A percentile compares a stretch with the other conserved stretches of the same genome.
phyloP scores from a whole-genome alignment of 2,797 vertebrate species.

The Gymnoscopelus microlampas region DNA sequence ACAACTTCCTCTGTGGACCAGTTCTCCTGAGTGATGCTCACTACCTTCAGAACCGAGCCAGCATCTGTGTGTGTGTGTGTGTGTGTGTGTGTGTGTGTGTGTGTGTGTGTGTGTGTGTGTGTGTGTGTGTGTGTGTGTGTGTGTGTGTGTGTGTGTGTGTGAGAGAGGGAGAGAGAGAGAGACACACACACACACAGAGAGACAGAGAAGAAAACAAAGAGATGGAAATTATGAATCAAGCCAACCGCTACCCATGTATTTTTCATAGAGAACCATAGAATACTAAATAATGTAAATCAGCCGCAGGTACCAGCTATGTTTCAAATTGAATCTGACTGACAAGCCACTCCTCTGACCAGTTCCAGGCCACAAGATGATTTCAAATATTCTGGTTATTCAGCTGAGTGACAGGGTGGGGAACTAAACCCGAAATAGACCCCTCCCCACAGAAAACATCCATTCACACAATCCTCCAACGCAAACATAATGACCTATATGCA shows the following conservation, averaged over 20 bases:
- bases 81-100: no score
- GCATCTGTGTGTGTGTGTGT: conserved; percentile 76
- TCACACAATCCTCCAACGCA: not conserved
- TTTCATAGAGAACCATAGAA: conserved; percentile 11
- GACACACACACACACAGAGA: not conserved
- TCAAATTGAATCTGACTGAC: not conserved
- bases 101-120: no score
- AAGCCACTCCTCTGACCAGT: not conserved
- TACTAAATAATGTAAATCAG: conserved; percentile 9
- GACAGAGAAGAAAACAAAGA: not conserved
- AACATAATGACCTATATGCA: not conserved
- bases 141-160: no score
- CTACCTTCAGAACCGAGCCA: conserved; percentile 93
- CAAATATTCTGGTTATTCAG: not conserved
- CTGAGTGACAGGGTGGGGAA: not conserved
- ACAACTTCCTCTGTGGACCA: conserved; percentile 93
- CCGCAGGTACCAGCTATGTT: not conserved
- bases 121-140: no score
- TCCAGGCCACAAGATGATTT: not conserved
- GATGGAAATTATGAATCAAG: conserved; percentile 1
- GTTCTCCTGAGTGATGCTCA: conserved; percentile 94
- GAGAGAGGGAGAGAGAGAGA: not conserved
- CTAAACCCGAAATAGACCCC: not conserved
- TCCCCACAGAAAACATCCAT: not conserved
- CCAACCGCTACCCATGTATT: not conserved